Conservation (phyloP, 2,113 vertebrate species). For the Ciconia boyciana region DNA sequence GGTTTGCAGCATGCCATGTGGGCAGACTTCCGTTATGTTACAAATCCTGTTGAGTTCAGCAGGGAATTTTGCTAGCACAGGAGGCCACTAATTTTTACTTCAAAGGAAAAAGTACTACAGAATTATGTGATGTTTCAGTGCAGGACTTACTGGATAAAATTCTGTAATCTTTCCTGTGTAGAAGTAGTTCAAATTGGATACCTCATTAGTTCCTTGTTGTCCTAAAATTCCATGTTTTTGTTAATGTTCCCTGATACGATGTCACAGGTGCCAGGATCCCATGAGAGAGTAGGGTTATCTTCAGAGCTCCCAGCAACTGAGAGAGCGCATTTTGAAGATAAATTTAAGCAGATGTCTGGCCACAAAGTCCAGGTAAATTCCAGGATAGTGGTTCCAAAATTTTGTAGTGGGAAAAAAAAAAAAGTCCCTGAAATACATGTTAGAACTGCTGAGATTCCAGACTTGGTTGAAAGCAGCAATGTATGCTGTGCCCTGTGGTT, state of each 20-base stretch:
- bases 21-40: background rate
- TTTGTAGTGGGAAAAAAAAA: background rate
- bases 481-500: background rate
- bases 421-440: background rate
- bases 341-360: constrained; percentile 90
- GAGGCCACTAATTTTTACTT: background rate
- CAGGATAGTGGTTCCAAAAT: constrained; percentile 14
- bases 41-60: background rate
- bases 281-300: constrained; percentile 89
- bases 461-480: background rate
- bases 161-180: background rate
- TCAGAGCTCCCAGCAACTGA: constrained; percentile 81
- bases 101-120: background rate
- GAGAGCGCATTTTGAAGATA: constrained; percentile 83
- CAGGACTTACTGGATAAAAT: background rate
- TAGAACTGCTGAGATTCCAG: background rate
- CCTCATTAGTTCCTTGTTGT: background rate
- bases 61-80: background rate
- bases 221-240: constrained; percentile 39
- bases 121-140: background rate
- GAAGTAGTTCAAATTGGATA: background rate
- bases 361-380: constrained; percentile 89
- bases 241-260: constrained; percentile 88
- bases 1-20: background rate
- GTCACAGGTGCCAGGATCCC: constrained; percentile 83